Conservation (phyloP, 2,113 vertebrate species). For the Notechis scutatus region DNA sequence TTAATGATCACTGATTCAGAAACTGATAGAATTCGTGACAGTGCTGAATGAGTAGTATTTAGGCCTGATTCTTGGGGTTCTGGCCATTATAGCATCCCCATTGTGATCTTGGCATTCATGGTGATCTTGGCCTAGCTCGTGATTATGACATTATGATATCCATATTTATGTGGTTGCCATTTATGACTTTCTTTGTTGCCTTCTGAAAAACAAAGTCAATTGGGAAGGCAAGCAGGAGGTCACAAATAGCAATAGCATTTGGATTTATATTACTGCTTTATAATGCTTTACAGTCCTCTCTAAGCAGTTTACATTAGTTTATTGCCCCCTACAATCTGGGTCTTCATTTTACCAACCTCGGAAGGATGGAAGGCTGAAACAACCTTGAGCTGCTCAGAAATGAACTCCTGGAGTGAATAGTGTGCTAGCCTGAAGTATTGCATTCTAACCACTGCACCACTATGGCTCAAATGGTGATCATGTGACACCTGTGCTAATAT, state of each 20-base stretch:
- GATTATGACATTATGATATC: not conserved
- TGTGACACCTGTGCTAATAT: not conserved
- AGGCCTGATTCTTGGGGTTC: not conserved
- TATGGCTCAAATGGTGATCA: not conserved
- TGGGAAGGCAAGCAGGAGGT: not conserved
- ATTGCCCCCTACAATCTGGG: too few relatives aligned
- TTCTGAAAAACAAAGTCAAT: not conserved
- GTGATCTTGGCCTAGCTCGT: not conserved
- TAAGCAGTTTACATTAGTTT: too few relatives aligned
- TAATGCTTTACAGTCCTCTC: too few relatives aligned
- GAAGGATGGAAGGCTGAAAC: too few relatives aligned
- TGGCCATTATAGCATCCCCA: not conserved
- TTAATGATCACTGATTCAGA: not conserved
- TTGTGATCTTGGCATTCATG: not conserved
- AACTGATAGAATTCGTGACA: not conserved
- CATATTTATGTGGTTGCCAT: not conserved
- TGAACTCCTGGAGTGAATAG: too few relatives aligned
- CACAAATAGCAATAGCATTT: not conserved
- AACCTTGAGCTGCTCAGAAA: too few relatives aligned
- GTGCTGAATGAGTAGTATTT: not conserved
- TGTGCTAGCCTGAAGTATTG: too few relatives aligned
- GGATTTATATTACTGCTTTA: too few relatives aligned
- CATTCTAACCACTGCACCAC: too few relatives aligned
- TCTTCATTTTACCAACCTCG: too few relatives aligned
- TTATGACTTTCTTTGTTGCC: not conserved